These are phyloP conservation scores for Cephus spinipes DNA, from an alignment of 2,888 invertebrate genomes.

Conservation along the genomic window DNA sequence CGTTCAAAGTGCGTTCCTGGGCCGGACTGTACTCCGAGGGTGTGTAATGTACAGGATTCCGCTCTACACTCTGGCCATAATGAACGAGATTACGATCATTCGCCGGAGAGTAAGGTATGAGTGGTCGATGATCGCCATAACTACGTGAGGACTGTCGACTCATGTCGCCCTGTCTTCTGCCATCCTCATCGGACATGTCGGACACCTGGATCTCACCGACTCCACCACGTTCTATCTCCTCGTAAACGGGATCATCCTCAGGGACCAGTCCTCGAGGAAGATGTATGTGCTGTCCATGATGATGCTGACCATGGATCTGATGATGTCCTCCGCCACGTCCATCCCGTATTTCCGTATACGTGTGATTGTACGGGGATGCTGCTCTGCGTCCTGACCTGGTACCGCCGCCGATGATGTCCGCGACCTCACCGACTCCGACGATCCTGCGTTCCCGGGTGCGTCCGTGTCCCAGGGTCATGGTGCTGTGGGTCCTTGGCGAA, in stretches of 20 bases:
- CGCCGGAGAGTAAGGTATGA: conserved; percentile 82
- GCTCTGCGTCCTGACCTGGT: conserved; percentile 65
- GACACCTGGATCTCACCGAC: conserved; percentile 77
- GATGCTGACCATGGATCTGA: conserved; percentile 68
- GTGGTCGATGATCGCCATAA: conserved; percentile 84
- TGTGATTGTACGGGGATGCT: conserved; percentile 77
- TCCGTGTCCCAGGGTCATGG: conserved; percentile 63
- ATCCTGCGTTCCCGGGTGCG: conserved; percentile 40
- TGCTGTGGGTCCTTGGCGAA: conserved; percentile 73
- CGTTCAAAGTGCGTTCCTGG: conserved; percentile 56
- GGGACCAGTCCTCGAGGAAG: conserved; percentile 49
- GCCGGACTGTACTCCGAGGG: conserved; percentile 53
- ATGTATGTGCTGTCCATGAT: conserved; percentile 71
- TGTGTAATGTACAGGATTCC: conserved; percentile 39
- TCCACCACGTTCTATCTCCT: conserved; percentile 77
- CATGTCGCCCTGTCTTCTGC: conserved; percentile 78
- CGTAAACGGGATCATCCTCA: conserved; percentile 82
- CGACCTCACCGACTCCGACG: conserved; percentile 56
- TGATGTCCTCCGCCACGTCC: conserved; percentile 62
- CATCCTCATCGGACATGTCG: conserved; percentile 84
- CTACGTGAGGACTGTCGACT: conserved; percentile 79
- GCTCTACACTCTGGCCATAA: conserved; percentile 47
- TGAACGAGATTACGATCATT: conserved; percentile 69
- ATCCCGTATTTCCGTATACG: conserved; percentile 81
- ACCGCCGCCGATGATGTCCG: conserved; percentile 65